A percentile compares a stretch with the other conserved stretches of the same genome.
Evolutionary conservation across 1,140 invertebrate genomes (phyloP).

Genomic region (Dinoponera quadriceps): DNA sequence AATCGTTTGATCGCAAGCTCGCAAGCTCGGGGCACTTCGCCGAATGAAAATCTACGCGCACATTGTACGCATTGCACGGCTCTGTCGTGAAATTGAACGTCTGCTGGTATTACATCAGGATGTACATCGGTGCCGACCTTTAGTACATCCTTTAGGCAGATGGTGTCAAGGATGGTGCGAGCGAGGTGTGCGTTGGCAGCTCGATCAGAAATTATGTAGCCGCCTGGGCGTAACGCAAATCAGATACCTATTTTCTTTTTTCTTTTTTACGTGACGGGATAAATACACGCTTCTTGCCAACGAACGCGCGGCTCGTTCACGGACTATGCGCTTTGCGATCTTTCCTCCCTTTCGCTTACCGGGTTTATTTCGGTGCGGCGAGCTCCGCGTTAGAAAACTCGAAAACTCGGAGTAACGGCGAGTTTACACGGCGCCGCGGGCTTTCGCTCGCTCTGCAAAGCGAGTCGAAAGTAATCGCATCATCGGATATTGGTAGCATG

Average conservation of each 20-base stretch:
- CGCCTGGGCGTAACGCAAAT: slow-evolving; percentile 69
- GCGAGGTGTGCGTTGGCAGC: slow-evolving; percentile 59
- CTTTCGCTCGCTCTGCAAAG: slow-evolving; percentile 14
- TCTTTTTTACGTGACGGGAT: slow-evolving; percentile 38
- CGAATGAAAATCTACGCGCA: slow-evolving; percentile 15
- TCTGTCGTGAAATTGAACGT: slow-evolving; percentile 47
- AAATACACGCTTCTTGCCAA: slow-evolving; percentile 42
- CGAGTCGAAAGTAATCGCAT: slow-evolving; percentile 46
- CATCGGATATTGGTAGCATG: slow-evolving; percentile 41
- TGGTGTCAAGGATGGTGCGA: slow-evolving; percentile 73
- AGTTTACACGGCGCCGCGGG: slow-evolving; percentile 2
- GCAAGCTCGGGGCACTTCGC: neutral
- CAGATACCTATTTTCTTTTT: slow-evolving; percentile 56
- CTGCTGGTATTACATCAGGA: slow-evolving; percentile 47
- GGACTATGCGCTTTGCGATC: slow-evolving; percentile 13
- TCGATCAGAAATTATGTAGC: slow-evolving; percentile 72
- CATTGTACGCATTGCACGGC: neutral
- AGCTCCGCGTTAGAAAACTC: neutral
- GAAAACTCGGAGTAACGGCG: neutral
- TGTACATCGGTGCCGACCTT: slow-evolving; percentile 65
- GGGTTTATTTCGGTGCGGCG: slow-evolving; percentile 13
- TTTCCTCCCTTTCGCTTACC: slow-evolving; percentile 33
- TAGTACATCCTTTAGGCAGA: slow-evolving; percentile 74
- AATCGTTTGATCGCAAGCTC: neutral
- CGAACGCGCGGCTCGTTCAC: neutral